These are phyloP conservation scores for Talpa occidentalis DNA, from an alignment of 2,113 vertebrate species.

Conservation along the genomic window DNA sequence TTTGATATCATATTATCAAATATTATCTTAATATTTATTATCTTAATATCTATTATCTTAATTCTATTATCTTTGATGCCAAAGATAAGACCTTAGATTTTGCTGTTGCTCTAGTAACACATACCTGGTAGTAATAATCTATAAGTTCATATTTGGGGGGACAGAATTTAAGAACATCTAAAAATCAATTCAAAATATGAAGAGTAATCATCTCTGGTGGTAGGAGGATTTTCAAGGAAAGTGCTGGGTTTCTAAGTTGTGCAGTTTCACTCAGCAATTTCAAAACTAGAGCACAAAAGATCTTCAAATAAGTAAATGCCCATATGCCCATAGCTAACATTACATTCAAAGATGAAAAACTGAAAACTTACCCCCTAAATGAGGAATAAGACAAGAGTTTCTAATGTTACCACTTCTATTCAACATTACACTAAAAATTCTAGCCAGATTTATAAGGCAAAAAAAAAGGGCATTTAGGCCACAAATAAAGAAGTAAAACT, in stretches of 20 bases:
- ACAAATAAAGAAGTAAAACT: slow-evolving; percentile 22
- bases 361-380: background rate
- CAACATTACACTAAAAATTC: slow-evolving; percentile 3
- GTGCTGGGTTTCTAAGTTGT: background rate
- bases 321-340: background rate
- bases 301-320: slow-evolving; percentile 12
- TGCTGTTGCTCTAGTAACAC: background rate
- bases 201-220: background rate
- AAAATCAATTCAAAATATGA: background rate
- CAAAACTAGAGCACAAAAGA: background rate
- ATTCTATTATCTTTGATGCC: background rate
- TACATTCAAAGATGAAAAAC: background rate
- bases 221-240: background rate
- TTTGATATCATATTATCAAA: too few relatives aligned
- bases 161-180: background rate
- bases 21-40: too few relatives aligned
- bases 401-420: background rate
- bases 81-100: background rate
- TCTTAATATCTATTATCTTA: too few relatives aligned
- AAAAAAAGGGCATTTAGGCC: background rate
- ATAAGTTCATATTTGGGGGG: background rate
- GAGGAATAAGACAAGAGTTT: background rate
- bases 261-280: background rate
- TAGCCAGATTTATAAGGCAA: slow-evolving; percentile 13
- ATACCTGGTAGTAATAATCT: background rate